These are phyloP conservation scores for Drosophila mauritiana DNA, from an alignment of 1,140 invertebrate species.

Conservation along the genomic window DNA sequence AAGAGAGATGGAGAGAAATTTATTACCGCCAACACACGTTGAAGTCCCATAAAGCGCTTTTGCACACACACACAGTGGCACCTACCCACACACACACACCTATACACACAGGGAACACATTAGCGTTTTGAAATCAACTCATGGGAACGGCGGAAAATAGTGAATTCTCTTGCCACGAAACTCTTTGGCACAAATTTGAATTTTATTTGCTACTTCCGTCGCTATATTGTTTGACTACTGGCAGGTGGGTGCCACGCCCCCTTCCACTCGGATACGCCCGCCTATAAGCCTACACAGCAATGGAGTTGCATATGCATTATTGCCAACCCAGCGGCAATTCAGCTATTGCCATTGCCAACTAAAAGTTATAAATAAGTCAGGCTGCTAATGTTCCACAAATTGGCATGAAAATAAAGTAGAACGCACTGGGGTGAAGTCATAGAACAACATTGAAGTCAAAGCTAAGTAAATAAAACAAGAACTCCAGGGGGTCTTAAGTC, in stretches of 20 bases:
- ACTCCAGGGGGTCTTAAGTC: not conserved
- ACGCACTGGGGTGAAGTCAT: constrained; percentile 7
- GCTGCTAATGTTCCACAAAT: constrained; percentile 62
- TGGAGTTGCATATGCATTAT: constrained; percentile 63
- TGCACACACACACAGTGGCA: constrained; percentile 18
- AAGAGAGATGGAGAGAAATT: constrained; percentile 45
- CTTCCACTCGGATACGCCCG: not conserved
- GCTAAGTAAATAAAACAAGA: not conserved
- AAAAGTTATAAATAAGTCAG: constrained; percentile 67
- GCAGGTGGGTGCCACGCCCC: constrained; percentile 8
- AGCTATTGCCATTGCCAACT: constrained; percentile 48
- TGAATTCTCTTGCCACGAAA: constrained; percentile 57
- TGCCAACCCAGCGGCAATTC: constrained; percentile 52
- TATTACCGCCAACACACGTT: constrained; percentile 56
- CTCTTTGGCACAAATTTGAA: constrained; percentile 82
- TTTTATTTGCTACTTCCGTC: constrained; percentile 81
- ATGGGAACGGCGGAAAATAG: constrained; percentile 13
- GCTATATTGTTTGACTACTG: constrained; percentile 67
- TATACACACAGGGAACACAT: constrained; percentile 45
- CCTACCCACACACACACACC: constrained; percentile 13
- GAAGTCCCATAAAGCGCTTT: constrained; percentile 56
- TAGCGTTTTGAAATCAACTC: constrained; percentile 72
- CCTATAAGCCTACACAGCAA: constrained; percentile 6
- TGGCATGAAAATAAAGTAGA: constrained; percentile 34
- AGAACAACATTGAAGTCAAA: constrained; percentile 5